phyloP scores from a whole-genome alignment of 2,888 invertebrate species.

The Bellardia pandia region DNA sequence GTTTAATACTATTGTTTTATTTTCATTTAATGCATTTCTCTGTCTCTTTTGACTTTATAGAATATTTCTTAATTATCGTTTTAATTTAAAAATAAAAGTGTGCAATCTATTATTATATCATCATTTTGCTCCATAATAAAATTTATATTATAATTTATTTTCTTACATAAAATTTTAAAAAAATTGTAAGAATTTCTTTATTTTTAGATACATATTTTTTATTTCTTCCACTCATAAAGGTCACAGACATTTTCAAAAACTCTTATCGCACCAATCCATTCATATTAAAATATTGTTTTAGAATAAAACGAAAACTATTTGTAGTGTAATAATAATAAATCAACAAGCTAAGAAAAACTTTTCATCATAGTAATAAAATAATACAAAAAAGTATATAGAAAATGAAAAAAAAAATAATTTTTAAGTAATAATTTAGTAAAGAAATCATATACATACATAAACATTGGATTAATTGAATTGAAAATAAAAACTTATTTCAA shows the following conservation, averaged over 20 bases:
- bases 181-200: slow-evolving; percentile 41
- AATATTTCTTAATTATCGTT: slow-evolving; percentile 36
- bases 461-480: slow-evolving; percentile 61
- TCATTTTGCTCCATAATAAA: slow-evolving; percentile 48
- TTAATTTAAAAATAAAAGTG: slow-evolving; percentile 57
- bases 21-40: slow-evolving; percentile 13
- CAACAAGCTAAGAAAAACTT: slow-evolving; percentile 39
- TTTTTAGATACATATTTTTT: neutral
- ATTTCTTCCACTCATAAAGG: slow-evolving; percentile 11
- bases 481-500: slow-evolving; percentile 59
- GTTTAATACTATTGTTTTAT: neutral
- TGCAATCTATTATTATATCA: slow-evolving; percentile 65
- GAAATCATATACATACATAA: slow-evolving; percentile 50
- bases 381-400: slow-evolving; percentile 32
- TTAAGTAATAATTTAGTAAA: slow-evolving; percentile 65
- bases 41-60: slow-evolving; percentile 18
- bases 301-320: slow-evolving; percentile 40
- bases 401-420: slow-evolving; percentile 42
- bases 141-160: slow-evolving; percentile 41
- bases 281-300: neutral
- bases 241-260: slow-evolving; percentile 5
- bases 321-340: slow-evolving; percentile 48
- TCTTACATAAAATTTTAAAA: slow-evolving; percentile 56
- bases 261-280: slow-evolving; percentile 31
- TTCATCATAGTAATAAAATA: slow-evolving; percentile 37